Conservation (phyloP, 2,113 vertebrate genomes). For the Salvelinus alpinus region DNA sequence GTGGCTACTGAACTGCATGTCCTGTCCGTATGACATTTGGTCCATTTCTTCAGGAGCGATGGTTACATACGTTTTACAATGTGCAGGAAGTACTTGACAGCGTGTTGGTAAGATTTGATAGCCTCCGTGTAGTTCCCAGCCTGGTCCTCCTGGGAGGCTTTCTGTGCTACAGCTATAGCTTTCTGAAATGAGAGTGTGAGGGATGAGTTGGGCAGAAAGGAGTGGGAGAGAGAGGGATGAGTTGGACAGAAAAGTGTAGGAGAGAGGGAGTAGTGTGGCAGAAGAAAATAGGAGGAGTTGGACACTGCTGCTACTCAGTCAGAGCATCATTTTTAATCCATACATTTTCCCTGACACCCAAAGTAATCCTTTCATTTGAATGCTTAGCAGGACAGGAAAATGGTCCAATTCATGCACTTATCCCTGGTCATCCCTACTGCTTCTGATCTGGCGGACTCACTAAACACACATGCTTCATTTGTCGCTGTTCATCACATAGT, state of each 20-base stretch:
- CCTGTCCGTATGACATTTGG: background rate
- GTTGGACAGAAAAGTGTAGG: too few species aligned
- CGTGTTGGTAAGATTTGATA: conserved; percentile 87
- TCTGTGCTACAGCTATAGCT: conserved; percentile 89
- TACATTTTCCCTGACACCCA: too few species aligned
- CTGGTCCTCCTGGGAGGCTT: conserved; percentile 91
- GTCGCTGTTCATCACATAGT: background rate
- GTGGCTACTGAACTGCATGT: background rate
- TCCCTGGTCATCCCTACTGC: too few species aligned
- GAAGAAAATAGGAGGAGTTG: background rate
- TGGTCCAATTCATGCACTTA: too few species aligned
- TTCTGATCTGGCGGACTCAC: too few species aligned
- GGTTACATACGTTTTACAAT: conserved; percentile 88
- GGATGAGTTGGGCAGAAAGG: too few species aligned
- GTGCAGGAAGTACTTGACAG: conserved; percentile 93
- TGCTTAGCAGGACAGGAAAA: too few species aligned
- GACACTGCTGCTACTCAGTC: background rate
- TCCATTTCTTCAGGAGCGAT: conserved; percentile 1
- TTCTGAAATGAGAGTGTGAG: conserved; percentile 77
- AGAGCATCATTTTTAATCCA: background rate
- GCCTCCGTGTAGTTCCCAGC: conserved; percentile 92
- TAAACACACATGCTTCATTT: background rate
- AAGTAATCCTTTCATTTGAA: too few species aligned
- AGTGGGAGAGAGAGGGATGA: background rate
- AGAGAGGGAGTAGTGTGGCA: too few species aligned